A percentile compares a stretch with the other conserved stretches of the same genome.
These are phyloP conservation scores for Phylloscopus trochiloides DNA, from an alignment of 2,113 vertebrate genomes.

Conservation along the genomic window DNA sequence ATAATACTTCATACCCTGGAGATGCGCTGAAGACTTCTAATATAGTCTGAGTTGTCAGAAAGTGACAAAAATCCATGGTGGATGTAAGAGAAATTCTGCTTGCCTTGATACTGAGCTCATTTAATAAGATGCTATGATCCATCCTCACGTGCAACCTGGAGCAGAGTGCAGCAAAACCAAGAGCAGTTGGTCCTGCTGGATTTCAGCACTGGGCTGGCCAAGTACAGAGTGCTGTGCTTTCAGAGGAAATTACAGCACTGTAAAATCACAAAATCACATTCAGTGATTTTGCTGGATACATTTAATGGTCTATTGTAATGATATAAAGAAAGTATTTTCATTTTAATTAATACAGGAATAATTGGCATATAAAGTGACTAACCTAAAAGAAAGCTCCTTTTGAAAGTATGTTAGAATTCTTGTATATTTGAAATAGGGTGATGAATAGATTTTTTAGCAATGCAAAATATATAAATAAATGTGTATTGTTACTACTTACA, in stretches of 20 bases:
- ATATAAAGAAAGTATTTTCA: not conserved
- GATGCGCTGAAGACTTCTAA: not conserved
- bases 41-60: not conserved
- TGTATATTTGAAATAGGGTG: not conserved
- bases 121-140: not conserved
- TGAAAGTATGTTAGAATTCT: not conserved
- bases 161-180: not conserved
- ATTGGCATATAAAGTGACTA: not conserved
- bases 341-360: constrained; percentile 17
- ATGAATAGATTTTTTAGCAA: not conserved
- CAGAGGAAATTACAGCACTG: not conserved
- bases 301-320: not conserved
- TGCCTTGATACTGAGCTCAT: not conserved
- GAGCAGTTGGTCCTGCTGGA: not conserved
- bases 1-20: not conserved
- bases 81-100: not conserved
- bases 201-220: not conserved
- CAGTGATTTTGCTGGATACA: not conserved
- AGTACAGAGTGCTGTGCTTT: not conserved
- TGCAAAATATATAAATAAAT: not conserved
- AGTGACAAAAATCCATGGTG: not conserved
- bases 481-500: not conserved
- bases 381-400: not conserved
- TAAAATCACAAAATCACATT: no score
- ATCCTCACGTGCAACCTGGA: not conserved